Conservation (phyloP, 2,888 invertebrate genomes). For the Tipula helvola region DNA sequence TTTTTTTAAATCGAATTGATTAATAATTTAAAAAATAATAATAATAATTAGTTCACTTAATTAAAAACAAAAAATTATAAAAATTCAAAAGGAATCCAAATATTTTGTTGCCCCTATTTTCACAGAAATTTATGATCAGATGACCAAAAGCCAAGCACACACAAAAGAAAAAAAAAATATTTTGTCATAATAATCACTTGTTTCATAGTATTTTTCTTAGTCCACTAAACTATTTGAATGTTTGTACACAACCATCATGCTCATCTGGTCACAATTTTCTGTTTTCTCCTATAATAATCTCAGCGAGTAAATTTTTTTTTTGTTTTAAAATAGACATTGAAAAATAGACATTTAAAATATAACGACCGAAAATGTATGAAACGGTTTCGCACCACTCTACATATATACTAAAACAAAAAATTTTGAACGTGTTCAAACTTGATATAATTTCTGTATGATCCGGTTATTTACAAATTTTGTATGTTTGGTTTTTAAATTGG, state of each 20-base stretch:
- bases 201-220: background rate
- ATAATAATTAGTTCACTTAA: background rate
- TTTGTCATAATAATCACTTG: background rate
- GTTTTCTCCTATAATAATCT: background rate
- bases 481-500: background rate
- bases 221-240: background rate
- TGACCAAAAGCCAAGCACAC: background rate
- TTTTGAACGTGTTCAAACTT: background rate
- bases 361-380: background rate
- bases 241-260: background rate
- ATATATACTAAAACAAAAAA: background rate
- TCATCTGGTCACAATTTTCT: background rate
- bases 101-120: background rate
- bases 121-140: background rate
- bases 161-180: background rate
- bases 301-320: background rate
- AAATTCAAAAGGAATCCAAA: background rate
- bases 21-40: background rate
- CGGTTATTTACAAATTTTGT: background rate
- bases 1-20: background rate
- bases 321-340: background rate
- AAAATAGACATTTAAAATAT: constrained; percentile 4
- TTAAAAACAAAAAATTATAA: background rate
- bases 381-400: background rate
- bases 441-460: background rate